Conservation (phyloP, 1,140 invertebrate genomes). For the Maniola jurtina region DNA sequence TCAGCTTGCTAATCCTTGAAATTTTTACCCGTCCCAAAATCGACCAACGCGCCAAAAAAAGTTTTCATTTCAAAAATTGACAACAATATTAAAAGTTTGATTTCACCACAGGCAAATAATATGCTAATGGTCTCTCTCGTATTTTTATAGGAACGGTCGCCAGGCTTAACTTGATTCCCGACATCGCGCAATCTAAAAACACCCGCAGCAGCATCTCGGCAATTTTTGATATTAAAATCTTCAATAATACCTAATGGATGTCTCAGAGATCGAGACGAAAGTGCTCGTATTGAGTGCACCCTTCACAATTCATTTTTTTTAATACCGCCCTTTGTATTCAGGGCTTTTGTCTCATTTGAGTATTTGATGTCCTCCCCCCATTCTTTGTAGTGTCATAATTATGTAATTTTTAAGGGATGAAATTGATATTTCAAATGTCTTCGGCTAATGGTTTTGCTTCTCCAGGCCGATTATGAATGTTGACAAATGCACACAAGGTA, state of each 20-base stretch:
- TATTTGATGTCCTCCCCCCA: conserved; percentile 66
- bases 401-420: conserved; percentile 53
- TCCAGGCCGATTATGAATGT: background rate
- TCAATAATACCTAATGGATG: conserved; percentile 80
- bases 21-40: too few relatives aligned
- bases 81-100: too few relatives aligned
- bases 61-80: background rate
- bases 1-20: too few relatives aligned
- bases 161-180: background rate
- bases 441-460: conserved; percentile 38
- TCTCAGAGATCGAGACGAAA: conserved; percentile 60
- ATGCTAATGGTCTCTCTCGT: too few relatives aligned
- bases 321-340: conserved; percentile 65
- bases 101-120: too few relatives aligned
- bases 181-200: conserved; percentile 29
- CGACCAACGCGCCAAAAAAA: too few relatives aligned
- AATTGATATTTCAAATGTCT: conserved; percentile 49
- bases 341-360: conserved; percentile 66
- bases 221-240: conserved; percentile 80
- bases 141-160: background rate
- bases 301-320: conserved; percentile 58
- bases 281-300: conserved; percentile 62
- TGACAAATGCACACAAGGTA: background rate
- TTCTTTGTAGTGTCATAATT: conserved; percentile 69
- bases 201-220: conserved; percentile 43